Evolutionary conservation across 2,113 vertebrate species (phyloP).

Genomic region (Ceyx margarethae): DNA sequence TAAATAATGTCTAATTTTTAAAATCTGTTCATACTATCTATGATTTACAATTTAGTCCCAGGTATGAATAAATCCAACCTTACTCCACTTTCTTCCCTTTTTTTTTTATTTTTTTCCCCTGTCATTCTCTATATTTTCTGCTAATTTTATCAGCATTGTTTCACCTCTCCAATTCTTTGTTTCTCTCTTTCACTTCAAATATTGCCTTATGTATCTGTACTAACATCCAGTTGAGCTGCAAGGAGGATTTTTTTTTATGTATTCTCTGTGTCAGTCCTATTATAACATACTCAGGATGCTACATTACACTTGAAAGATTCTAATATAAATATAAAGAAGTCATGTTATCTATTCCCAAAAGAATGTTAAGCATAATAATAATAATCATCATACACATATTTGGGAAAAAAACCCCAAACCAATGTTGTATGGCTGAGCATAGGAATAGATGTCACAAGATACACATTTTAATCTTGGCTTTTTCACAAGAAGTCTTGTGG

Average conservation of each 20-base stretch:
- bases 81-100: background rate
- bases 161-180: background rate
- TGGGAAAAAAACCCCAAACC: background rate
- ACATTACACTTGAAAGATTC: background rate
- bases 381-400: background rate
- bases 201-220: background rate
- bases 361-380: background rate
- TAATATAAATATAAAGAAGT: background rate
- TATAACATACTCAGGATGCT: background rate
- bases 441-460: background rate
- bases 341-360: background rate
- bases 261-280: background rate
- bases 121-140: background rate
- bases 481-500: background rate
- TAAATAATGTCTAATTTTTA: background rate
- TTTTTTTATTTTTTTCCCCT: background rate
- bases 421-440: background rate
- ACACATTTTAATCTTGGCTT: background rate
- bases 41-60: background rate
- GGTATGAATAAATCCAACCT: background rate
- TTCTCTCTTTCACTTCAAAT: background rate
- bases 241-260: background rate
- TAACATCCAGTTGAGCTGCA: conserved; percentile 1
- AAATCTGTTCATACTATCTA: background rate
- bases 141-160: background rate